Evolutionary conservation across 2,113 vertebrate species (phyloP), one percentile per base, ranked within the genome.

Genomic region (Morone chrysops): DNA sequence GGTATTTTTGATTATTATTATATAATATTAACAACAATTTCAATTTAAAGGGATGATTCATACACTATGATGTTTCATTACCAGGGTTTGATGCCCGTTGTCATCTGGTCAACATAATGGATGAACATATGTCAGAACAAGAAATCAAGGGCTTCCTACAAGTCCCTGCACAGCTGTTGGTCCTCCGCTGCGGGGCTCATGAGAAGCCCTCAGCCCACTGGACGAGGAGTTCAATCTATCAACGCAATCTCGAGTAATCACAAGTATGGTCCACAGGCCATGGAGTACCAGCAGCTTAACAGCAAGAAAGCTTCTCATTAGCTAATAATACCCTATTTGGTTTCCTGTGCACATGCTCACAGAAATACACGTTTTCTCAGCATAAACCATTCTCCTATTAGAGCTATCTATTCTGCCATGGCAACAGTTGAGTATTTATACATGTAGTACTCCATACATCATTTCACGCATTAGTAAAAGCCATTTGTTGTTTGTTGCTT

Each of bases 161-260:
- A 57, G 67, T 7, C 22, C 4, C 57, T 18, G 53, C 62, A 0
- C 79, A 78, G 80, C 70, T 86, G 69, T 73, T n/a, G 41, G 45
- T 54, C 41, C 73, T 56, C 45, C 4, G 0, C 70, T 16, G 25
- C 20, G 68, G 50, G 14, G 41, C 59, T 88, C 65, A 36, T 0
- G 8, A 75, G 71, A 62, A 68, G 25, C 72, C 45, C 45, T 87
- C 73, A 3, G 48, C 45, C 31, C 74, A 31, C 60, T 10, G 13
- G 60, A 70, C 10, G 22, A 81, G 53, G 60, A 60, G 47, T 40
- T 69, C 70, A 79, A 71, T 80, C 62, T 79, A 74, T 85, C 57
- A 80, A 87, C 16, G 54, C 71, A 76, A 83, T 88, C 74, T 78
- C 20, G 65, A 68, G 77, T 86, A 78, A 90, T 88, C 83, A 78